Evolutionary conservation across 2,113 vertebrate species (phyloP).

Genomic region (Grammomys surdaster): DNA sequence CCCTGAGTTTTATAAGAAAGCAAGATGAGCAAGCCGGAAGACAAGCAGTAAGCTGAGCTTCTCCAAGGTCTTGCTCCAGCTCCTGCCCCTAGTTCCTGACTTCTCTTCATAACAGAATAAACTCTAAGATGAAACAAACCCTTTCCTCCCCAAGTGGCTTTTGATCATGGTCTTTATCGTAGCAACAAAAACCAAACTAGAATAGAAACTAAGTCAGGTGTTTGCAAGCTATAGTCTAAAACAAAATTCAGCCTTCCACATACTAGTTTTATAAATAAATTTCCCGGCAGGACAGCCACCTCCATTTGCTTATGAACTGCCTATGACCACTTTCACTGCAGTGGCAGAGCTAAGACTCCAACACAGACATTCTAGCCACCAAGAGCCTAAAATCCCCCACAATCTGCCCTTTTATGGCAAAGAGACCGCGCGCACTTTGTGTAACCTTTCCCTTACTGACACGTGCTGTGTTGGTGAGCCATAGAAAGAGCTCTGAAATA

Average conservation of each 20-base stretch:
- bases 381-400: not conserved
- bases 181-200: not conserved
- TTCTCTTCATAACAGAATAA: not conserved
- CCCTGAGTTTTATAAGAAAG: not conserved
- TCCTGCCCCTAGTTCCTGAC: not conserved
- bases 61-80: not conserved
- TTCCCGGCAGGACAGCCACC: fast-evolving
- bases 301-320: not conserved
- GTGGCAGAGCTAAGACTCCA: not conserved
- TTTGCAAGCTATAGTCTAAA: not conserved
- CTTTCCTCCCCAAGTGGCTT: not conserved
- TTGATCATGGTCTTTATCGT: not conserved
- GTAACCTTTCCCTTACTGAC: not conserved
- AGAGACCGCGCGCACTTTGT: not conserved
- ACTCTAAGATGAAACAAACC: not conserved
- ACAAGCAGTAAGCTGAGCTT: not conserved
- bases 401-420: not conserved
- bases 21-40: not conserved
- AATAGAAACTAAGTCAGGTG: not conserved
- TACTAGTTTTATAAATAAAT: not conserved
- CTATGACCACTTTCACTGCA: not conserved
- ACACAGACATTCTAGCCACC: not conserved
- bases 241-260: not conserved
- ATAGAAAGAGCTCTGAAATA: not conserved
- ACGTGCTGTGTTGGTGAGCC: not conserved